phyloP scores from a whole-genome alignment of 2,113 vertebrate genomes.

The Oreochromis aureus region DNA sequence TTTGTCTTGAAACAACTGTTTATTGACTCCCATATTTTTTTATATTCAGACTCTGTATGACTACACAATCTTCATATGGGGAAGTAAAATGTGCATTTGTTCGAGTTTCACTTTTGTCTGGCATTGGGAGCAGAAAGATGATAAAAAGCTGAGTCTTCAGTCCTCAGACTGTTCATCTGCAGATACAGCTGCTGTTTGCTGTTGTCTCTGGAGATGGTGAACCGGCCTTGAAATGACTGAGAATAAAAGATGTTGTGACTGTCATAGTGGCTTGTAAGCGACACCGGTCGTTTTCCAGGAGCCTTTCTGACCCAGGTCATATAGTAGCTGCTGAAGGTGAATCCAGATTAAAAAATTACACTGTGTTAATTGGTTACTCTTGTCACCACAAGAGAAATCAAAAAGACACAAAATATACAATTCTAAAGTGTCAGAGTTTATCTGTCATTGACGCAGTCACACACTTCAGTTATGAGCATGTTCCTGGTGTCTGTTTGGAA shows the following conservation, averaged over 20 bases:
- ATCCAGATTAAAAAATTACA: not conserved
- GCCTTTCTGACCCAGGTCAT: rapidly evolving
- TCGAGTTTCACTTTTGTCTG: too few relatives aligned
- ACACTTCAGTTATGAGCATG: rapidly evolving
- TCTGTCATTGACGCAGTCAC: not conserved
- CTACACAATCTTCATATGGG: too few relatives aligned
- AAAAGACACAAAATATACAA: rapidly evolving
- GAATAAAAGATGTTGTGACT: rapidly evolving
- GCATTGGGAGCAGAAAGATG: too few relatives aligned
- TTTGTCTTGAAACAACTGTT: not conserved
- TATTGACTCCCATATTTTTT: rapidly evolving
- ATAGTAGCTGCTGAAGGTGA: not conserved
- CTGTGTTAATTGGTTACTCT: not conserved
- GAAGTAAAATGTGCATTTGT: too few relatives aligned
- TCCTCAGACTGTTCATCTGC: not conserved
- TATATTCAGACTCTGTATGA: too few relatives aligned
- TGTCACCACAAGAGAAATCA: not conserved
- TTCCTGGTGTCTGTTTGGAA: rapidly evolving
- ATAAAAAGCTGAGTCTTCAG: not conserved
- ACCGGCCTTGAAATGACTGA: rapidly evolving
- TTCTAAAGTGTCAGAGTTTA: not conserved
- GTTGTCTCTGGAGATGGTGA: not conserved
- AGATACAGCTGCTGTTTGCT: not conserved
- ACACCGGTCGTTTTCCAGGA: rapidly evolving
- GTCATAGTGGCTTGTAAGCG: rapidly evolving